Evolutionary conservation across 2,113 vertebrate species (phyloP), one percentile per base, ranked within the genome.

Genomic region (Notechis scutatus): DNA sequence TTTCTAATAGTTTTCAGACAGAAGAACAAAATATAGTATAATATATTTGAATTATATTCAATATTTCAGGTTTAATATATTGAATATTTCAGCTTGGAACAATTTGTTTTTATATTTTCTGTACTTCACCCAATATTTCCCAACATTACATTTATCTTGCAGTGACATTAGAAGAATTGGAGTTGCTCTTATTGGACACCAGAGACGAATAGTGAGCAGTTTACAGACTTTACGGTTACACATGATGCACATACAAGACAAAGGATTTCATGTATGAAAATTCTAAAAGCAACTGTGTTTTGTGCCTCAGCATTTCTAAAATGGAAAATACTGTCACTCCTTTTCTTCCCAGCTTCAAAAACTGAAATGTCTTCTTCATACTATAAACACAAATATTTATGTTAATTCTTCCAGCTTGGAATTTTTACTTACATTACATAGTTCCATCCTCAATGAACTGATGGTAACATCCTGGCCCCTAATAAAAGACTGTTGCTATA

Each of bases 221-320:
- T 98, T 99, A 98, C 99, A 99, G 98, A 99, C 98, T 96, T 98
- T 99, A 96, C 98, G 98, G 95, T 98, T 99, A 95, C 99, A 99
- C 94, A 97, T 99, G 95, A 98, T 99, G 97, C 98, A 99, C 97
- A 98, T 99, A 98, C 99, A 99, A 96, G 99, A 99, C 97, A 99
- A 99, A 97, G 99, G 99, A 97, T 99, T 99, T 98, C 98, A 99
- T 96, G 99, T 99, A 98, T 99, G 98, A 99, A 97, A 98, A 96
- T 97, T 94, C 95, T 95, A 95, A 89, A 95, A 97, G 95, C 96
- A 96, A 98, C 97, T 96, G 94, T 97, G 97, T 98, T 98, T 98
- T 98, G 98, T 98, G 98, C 98, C 98, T 98, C 98, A 98, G 97
- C 98, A 97, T 97, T 98, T 97, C 97, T 98, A 98, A 97, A 97